These are phyloP conservation scores for Platycnemis pennipes DNA, from an alignment of 2,888 invertebrate species.

Conservation along the genomic window DNA sequence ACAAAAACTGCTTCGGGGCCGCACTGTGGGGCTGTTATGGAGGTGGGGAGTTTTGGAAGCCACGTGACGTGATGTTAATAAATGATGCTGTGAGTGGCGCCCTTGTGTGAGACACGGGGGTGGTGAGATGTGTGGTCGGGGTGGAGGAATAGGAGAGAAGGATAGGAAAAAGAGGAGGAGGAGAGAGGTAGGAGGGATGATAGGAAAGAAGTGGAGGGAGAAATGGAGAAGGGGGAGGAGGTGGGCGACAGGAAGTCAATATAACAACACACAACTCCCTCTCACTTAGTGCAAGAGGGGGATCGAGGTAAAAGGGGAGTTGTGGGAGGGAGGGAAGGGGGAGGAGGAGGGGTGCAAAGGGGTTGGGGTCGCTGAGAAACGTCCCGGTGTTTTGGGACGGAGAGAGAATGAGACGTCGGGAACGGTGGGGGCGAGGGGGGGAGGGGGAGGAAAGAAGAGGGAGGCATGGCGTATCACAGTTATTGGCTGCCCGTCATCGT, in stretches of 20 bases:
- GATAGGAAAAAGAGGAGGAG: not conserved
- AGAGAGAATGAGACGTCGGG: not conserved
- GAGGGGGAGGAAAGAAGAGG: not conserved
- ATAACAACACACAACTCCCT: slow-evolving; percentile 11
- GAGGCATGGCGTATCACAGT: slow-evolving; percentile 33
- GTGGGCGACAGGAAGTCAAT: slow-evolving; percentile 9
- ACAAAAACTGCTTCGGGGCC: not conserved
- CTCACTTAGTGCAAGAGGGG: not conserved
- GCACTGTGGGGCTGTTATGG: not conserved
- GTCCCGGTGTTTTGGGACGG: not conserved
- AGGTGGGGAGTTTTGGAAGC: too few relatives aligned
- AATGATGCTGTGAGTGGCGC: not conserved
- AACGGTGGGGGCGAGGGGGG: not conserved
- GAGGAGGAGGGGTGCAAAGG: not conserved
- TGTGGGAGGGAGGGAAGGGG: not conserved
- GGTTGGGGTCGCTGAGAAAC: not conserved
- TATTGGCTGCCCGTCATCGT: slow-evolving; percentile 46
- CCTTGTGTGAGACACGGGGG: not conserved
- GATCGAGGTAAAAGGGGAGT: not conserved
- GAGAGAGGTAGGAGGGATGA: not conserved
- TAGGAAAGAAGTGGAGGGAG: not conserved
- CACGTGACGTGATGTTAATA: not conserved
- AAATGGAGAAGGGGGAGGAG: not conserved
- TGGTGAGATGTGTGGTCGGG: too few relatives aligned
- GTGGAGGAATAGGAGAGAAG: not conserved